A percentile compares a stretch with the other conserved stretches of the same genome.
These are phyloP conservation scores for Ennomos fuscantarius DNA, from an alignment of 2,888 invertebrate genomes.

Conservation along the genomic window DNA sequence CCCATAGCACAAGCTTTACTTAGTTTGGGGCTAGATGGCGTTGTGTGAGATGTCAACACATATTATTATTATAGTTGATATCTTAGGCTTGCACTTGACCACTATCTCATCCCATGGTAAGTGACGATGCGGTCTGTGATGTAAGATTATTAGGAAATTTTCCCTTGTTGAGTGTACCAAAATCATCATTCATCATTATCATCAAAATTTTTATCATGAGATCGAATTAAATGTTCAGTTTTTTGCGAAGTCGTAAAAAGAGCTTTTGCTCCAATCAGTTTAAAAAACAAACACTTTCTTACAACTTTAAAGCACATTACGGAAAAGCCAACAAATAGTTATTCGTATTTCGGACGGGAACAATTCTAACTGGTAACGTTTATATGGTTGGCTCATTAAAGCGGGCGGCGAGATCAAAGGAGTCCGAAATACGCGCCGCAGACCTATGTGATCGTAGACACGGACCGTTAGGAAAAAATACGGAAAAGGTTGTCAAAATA, in stretches of 20 bases:
- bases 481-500: conserved; percentile 5
- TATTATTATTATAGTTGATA: too few species aligned
- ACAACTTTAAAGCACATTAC: conserved; percentile 52
- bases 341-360: conserved; percentile 62
- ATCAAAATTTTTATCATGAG: too few species aligned
- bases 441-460: conserved; percentile 65
- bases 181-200: too few species aligned
- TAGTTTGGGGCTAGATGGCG: too few species aligned
- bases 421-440: conserved; percentile 82
- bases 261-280: conserved; percentile 15
- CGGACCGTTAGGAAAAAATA: conserved; percentile 39
- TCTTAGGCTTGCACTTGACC: too few species aligned
- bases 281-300: conserved; percentile 49
- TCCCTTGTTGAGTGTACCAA: too few species aligned
- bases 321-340: conserved; percentile 67
- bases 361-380: conserved; percentile 77
- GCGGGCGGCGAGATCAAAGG: conserved; percentile 87
- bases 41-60: too few species aligned
- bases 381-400: conserved; percentile 80
- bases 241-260: conserved; percentile 13
- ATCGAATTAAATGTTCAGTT: too few species aligned
- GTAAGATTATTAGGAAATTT: too few species aligned
- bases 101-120: too few species aligned
- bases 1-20: too few species aligned
- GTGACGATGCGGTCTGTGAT: too few species aligned